phyloP scores from a whole-genome alignment of 2,888 invertebrate species.

The Limnephilus lunatus region DNA sequence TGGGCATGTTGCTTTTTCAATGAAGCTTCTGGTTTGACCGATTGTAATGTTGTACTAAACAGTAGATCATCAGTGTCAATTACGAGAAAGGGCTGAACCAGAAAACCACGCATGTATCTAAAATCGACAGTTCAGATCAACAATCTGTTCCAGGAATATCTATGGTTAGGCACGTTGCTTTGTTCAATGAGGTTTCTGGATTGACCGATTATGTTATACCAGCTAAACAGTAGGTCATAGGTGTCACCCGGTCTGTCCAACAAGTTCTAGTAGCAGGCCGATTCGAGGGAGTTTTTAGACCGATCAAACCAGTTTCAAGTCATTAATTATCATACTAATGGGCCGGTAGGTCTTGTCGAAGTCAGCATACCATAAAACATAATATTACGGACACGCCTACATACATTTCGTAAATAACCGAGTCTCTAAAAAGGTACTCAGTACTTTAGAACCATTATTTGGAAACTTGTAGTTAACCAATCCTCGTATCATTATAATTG shows the following conservation, averaged over 20 bases:
- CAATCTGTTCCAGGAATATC: not conserved
- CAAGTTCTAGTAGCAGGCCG: not conserved
- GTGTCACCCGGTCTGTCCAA: not conserved
- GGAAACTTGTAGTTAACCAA: not conserved
- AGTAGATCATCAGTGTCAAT: not conserved
- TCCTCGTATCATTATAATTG: not conserved
- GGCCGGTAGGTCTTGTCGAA: conserved; percentile 11
- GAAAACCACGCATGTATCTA: not conserved
- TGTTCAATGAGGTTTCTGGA: not conserved
- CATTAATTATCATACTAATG: conserved; percentile 11
- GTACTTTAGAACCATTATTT: not conserved
- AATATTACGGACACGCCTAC: not conserved
- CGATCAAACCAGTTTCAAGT: conserved; percentile 4
- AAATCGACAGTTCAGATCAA: not conserved
- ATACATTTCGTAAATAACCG: not conserved
- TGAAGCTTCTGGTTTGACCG: not conserved
- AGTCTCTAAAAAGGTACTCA: not conserved
- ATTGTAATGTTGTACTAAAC: too few relatives aligned
- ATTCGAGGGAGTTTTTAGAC: not conserved
- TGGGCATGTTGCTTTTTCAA: too few relatives aligned
- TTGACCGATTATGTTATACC: not conserved
- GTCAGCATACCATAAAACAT: not conserved
- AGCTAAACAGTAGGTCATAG: not conserved
- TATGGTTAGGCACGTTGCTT: not conserved
- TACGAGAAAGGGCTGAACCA: not conserved